Evolutionary conservation across 2,888 invertebrate genomes (phyloP).

Genomic region (Dolichopus griseipennis): DNA sequence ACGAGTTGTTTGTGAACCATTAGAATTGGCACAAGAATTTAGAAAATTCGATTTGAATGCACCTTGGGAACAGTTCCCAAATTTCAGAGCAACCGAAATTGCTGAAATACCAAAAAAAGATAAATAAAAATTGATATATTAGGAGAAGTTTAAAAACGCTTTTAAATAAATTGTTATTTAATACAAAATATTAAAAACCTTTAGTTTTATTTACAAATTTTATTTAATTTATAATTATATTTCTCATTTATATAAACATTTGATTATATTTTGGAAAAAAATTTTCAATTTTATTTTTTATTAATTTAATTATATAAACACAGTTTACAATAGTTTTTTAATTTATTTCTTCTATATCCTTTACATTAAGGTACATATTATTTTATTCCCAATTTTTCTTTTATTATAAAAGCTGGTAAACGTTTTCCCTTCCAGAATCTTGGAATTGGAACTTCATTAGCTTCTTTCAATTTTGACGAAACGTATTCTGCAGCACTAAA

Average conservation of each 20-base stretch:
- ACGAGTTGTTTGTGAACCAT: slow-evolving; percentile 90
- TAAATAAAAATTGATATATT: neutral
- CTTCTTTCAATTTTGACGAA: slow-evolving; percentile 50
- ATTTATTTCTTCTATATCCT: too few species aligned
- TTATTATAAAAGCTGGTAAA: slow-evolving; percentile 58
- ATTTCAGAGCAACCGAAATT: slow-evolving; percentile 46
- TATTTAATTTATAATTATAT: too few species aligned
- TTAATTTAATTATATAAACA: neutral
- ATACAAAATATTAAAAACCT: too few species aligned
- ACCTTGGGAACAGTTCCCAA: slow-evolving; percentile 98
- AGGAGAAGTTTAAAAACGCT: neutral
- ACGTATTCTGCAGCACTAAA: slow-evolving; percentile 72
- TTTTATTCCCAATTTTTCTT: slow-evolving; percentile 56
- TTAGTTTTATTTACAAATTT: too few species aligned
- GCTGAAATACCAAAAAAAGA: neutral
- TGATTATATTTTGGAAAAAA: neutral
- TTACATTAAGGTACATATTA: slow-evolving; percentile 26
- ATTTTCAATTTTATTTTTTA: neutral
- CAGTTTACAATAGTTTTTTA: too few species aligned
- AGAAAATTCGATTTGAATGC: slow-evolving; percentile 92
- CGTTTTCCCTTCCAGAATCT: slow-evolving; percentile 50
- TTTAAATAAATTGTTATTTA: neutral
- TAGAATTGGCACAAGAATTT: slow-evolving; percentile 97
- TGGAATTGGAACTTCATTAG: slow-evolving; percentile 54
- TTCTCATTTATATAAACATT: too few species aligned